These are phyloP conservation scores for Coregonus sp. DNA, from an alignment of 2,797 vertebrate species.

Conservation along the genomic window DNA sequence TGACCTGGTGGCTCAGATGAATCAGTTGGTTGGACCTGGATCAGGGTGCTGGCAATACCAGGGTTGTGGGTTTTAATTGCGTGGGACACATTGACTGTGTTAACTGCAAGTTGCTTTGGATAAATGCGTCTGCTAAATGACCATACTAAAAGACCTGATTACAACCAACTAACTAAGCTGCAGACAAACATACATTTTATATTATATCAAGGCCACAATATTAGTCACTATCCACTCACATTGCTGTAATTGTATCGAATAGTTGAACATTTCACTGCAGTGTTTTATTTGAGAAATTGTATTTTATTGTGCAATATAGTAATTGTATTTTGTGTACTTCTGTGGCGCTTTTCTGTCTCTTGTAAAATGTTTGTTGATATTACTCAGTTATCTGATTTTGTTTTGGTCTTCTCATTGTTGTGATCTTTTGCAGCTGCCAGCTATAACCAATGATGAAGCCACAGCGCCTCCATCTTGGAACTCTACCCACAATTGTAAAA, in stretches of 20 bases:
- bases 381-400: neutral
- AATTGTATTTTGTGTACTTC: neutral
- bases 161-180: neutral
- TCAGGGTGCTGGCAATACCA: neutral
- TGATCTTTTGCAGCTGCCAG: neutral
- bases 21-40: neutral
- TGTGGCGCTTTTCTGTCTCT: neutral
- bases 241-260: neutral
- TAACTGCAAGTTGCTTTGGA: neutral
- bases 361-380: neutral
- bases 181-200: neutral
- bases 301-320: neutral
- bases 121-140: neutral
- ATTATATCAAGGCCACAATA: neutral
- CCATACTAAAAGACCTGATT: neutral
- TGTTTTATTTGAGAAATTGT: neutral
- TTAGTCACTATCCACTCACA: neutral
- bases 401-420: neutral
- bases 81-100: neutral
- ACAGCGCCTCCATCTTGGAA: too few relatives aligned
- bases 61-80: neutral
- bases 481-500: too few relatives aligned
- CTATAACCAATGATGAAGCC: neutral
- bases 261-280: neutral
- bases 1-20: conserved; percentile 42